These are phyloP conservation scores for Lamellibrachia satsuma DNA, from an alignment of 2,888 invertebrate species.

Conservation along the genomic window DNA sequence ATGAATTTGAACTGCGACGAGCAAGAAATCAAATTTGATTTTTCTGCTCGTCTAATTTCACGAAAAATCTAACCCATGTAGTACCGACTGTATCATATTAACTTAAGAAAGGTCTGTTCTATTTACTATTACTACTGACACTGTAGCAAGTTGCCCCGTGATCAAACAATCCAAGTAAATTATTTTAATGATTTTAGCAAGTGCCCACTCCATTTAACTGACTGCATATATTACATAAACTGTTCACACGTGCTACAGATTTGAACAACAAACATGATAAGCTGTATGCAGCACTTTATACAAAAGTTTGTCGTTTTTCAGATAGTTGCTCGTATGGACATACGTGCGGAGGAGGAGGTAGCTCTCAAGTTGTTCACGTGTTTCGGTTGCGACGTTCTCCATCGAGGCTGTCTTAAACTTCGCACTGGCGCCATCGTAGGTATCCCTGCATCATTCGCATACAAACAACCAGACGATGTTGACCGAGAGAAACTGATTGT, in stretches of 20 bases:
- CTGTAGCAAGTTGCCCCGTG: neutral
- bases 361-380: constrained; percentile 34
- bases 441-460: constrained; percentile 78
- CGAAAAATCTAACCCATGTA: too few relatives aligned
- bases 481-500: neutral
- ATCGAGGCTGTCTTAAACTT: constrained; percentile 72
- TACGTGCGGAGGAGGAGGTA: constrained; percentile 30
- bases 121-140: neutral
- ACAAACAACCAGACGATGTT: constrained; percentile 58
- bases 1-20: too few relatives aligned
- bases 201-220: too few relatives aligned
- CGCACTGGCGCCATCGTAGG: constrained; percentile 77
- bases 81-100: neutral
- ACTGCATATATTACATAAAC: too few relatives aligned
- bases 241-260: neutral
- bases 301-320: neutral
- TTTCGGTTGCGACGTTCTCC: constrained; percentile 69
- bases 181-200: too few relatives aligned
- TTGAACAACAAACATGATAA: neutral
- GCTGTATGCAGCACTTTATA: too few relatives aligned
- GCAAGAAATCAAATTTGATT: too few relatives aligned
- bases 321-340: constrained; percentile 22
- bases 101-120: neutral
- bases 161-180: too few relatives aligned
- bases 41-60: too few relatives aligned